Evolutionary conservation across 2,797 vertebrate species (phyloP), one percentile per base, ranked within the genome.

Genomic region (Peromyscus melanophrys): DNA sequence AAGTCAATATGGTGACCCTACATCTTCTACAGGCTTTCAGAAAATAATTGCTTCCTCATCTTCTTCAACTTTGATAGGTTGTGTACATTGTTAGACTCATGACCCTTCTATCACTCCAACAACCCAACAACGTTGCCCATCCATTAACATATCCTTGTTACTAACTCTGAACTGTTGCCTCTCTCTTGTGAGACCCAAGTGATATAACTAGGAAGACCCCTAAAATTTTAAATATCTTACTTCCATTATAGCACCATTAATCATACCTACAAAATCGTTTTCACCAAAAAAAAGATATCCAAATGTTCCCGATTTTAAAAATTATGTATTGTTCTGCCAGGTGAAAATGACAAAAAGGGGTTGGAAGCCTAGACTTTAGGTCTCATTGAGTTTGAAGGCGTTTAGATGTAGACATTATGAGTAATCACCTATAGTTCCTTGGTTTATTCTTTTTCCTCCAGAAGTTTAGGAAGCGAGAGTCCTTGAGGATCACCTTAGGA

Each of bases 131-230:
- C 2, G 49, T 34, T 11, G 87, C 81, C 34, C 11, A 85, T 0
- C 7, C 21, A 19, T 65, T 13, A 29, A 84, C 12, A 81, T 12
- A 59, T 17, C 8, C 14, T 49, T 23, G 49, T n/a, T 34, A 43
- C 21, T 43, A n/a, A 57, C 10, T 63, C 17, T 8, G 7, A 82
- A 1, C 0, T 21, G 8, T 4, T 71, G 29, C 0, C 6, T 89
- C 27, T 23, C 12, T 89, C 6, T 27, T 75, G 19, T 29, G 67
- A 89, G 17, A 17, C 6, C 1, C 19, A 14, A 65, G 14, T 63
- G 29, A 13, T 89, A 63, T 46, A 14, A 4, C 1, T 69, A 12
- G 6, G 0, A 8, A 49, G 27, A 4, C 2, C 1, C 2, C 82
- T 57, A 37, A n/a, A 31, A 69, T 73, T 37, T 0, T 19, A 83